phyloP scores from a whole-genome alignment of 1,140 invertebrate species.

The Phocides pigmalion region DNA sequence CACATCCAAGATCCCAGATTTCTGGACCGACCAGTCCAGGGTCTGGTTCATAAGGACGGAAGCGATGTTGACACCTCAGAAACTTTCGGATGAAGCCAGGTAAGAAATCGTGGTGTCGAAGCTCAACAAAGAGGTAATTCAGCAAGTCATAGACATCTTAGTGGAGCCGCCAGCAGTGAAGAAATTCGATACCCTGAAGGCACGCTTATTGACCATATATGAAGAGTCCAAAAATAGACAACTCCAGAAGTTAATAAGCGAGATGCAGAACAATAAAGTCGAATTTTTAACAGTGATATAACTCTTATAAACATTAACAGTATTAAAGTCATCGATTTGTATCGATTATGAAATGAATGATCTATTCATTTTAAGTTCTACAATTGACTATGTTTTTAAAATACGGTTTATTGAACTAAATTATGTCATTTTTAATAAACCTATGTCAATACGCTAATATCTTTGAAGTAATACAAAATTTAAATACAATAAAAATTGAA shows the following conservation, averaged over 20 bases:
- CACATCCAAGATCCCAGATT: not conserved
- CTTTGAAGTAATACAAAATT: not conserved
- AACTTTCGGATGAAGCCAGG: conserved; percentile 1
- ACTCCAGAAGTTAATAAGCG: not conserved
- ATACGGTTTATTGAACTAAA: not conserved
- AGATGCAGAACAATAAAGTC: not conserved
- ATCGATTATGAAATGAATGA: conserved; percentile 8
- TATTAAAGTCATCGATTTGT: conserved; percentile 3
- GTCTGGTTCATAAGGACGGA: not conserved
- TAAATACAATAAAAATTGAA: not conserved
- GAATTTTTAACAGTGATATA: not conserved
- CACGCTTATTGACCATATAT: not conserved
- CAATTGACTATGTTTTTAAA: conserved; percentile 3
- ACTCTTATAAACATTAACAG: not conserved
- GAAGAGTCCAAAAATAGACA: not conserved
- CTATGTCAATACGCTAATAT: not conserved
- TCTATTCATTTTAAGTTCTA: conserved; percentile 3
- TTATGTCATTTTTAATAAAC: not conserved
- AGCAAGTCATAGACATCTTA: not conserved
- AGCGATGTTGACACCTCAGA: not conserved
- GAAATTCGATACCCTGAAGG: not conserved
- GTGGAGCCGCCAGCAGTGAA: not conserved
- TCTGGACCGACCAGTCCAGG: not conserved
- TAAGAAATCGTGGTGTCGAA: not conserved
- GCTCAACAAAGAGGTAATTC: not conserved